Percentiles rank a stretch among this genome's conserved stretches.
Conservation (phyloP, 37 sponge, comb jelly and placozoan genomes). For the Axinella damicornis region DNA sequence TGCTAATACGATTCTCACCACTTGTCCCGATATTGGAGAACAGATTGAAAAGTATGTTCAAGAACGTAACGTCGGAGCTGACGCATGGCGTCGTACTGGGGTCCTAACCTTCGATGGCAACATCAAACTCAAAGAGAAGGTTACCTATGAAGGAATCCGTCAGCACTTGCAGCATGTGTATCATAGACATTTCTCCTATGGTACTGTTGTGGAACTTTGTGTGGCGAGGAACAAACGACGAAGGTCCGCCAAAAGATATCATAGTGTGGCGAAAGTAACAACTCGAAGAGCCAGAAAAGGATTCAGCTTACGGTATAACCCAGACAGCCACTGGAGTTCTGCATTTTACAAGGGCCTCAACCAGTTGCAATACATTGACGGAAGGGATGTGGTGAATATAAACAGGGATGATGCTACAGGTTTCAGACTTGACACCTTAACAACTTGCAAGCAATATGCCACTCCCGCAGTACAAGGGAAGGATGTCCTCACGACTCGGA, state of each 20-base stretch:
- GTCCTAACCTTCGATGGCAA: conserved; percentile 61
- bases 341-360: neutral
- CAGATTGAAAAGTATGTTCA: conserved; percentile 16
- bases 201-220: conserved; percentile 47
- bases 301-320: conserved; percentile 24
- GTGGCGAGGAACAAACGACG: conserved; percentile 38
- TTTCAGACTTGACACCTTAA: conserved; percentile 47
- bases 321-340: conserved; percentile 24
- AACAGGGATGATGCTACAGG: conserved; percentile 58
- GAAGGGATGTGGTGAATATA: conserved; percentile 1
- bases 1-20: neutral
- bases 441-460: conserved; percentile 34
- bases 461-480: conserved; percentile 32
- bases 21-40: conserved; percentile 31
- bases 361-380: conserved; percentile 26
- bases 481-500: conserved; percentile 24
- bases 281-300: conserved; percentile 29
- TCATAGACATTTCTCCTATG: conserved; percentile 32
- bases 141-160: conserved; percentile 33
- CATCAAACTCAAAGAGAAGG: conserved; percentile 22
- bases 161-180: conserved; percentile 17
- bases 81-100: conserved; percentile 55
- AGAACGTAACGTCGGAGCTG: conserved; percentile 33
- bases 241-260: conserved; percentile 21
- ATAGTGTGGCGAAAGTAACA: conserved; percentile 34